A percentile compares a stretch with the other conserved stretches of the same genome.
Conservation (phyloP, 1,140 invertebrate species). For the Hetaerina americana region DNA sequence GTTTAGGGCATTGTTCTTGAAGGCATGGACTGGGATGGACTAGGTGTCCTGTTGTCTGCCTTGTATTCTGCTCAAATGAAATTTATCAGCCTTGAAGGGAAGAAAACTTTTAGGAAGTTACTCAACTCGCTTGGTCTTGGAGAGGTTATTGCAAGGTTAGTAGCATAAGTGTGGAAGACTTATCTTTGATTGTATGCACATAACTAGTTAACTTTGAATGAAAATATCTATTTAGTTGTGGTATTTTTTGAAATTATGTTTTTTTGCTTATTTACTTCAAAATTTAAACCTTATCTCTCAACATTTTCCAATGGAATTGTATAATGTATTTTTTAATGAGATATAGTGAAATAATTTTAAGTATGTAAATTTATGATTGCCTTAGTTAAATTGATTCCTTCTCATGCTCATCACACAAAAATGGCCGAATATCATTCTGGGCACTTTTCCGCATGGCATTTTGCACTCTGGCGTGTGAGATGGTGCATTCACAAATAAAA, state of each 20-base stretch:
- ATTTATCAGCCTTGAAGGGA: neutral
- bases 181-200: neutral
- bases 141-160: neutral
- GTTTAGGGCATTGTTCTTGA: neutral
- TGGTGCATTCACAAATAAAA: no score
- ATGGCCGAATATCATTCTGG: no score
- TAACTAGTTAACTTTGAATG: neutral
- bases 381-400: no score
- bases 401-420: no score
- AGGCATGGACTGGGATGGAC: neutral
- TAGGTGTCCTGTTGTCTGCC: neutral
- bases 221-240: neutral
- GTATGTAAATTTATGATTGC: no score
- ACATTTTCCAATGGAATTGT: neutral
- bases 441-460: no score
- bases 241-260: neutral
- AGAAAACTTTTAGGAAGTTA: neutral
- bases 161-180: neutral
- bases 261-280: neutral
- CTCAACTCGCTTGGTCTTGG: neutral
- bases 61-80: neutral
- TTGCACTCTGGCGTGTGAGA: no score
- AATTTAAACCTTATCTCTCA: neutral
- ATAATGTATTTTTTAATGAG: neutral
- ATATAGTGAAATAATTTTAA: no score